Percentiles rank a stretch among this genome's conserved stretches.
Evolutionary conservation across 2,113 vertebrate genomes (phyloP).

Genomic region (Aleadryas rufinucha): DNA sequence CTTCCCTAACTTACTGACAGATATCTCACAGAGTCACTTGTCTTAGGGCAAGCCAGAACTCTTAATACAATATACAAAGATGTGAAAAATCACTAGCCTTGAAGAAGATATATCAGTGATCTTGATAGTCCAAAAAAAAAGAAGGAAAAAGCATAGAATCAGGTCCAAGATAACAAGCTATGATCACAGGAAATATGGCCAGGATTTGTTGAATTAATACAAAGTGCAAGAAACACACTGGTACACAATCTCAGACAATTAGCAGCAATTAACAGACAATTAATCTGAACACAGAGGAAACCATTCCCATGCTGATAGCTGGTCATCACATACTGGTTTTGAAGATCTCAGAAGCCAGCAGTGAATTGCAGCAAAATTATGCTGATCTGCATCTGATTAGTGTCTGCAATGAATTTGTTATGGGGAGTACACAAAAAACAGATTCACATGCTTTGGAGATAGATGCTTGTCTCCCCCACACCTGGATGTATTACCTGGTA

Average conservation of each 20-base stretch:
- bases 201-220: neutral
- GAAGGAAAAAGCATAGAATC: neutral
- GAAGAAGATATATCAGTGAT: neutral
- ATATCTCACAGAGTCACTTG: neutral
- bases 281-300: neutral
- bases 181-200: neutral
- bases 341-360: neutral
- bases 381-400: neutral
- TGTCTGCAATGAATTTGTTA: neutral
- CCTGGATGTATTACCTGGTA: neutral
- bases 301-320: neutral
- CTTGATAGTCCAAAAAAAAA: neutral
- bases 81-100: neutral
- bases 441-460: neutral
- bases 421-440: neutral
- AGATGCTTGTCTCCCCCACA: neutral
- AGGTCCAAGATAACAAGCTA: neutral
- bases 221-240: neutral
- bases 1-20: neutral
- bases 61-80: neutral
- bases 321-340: neutral
- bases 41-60: neutral
- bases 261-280: neutral
- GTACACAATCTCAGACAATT: neutral
- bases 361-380: neutral